phyloP scores from a whole-genome alignment of 2,113 vertebrate genomes.

The Apaloderma vittatum region DNA sequence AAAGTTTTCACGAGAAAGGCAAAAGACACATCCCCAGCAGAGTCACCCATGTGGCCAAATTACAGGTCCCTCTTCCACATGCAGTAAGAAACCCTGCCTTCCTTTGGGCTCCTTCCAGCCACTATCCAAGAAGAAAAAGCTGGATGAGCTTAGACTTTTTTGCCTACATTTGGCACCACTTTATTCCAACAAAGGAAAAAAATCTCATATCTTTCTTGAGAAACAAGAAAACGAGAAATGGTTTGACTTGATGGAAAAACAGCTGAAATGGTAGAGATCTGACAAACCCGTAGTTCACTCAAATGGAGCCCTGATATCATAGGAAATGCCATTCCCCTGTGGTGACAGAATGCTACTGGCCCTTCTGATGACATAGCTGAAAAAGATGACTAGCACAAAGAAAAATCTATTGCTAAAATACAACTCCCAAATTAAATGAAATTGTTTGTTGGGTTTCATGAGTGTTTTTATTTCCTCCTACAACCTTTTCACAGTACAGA shows the following conservation, averaged over 20 bases:
- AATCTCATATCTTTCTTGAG: neutral
- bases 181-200: neutral
- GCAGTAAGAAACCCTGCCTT: neutral
- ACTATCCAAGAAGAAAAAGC: neutral
- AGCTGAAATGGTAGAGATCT: neutral
- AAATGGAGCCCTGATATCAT: neutral
- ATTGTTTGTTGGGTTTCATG: neutral
- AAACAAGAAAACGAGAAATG: neutral
- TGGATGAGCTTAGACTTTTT: neutral
- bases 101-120: neutral
- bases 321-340: neutral
- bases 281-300: neutral
- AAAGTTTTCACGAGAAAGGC: neutral
- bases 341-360: neutral
- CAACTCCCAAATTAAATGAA: neutral
- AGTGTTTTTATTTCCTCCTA: neutral
- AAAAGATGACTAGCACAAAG: neutral
- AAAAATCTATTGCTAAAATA: conserved; percentile 9
- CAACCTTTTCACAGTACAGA: neutral
- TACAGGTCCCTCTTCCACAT: neutral
- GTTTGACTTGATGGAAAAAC: neutral
- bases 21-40: neutral
- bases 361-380: neutral
- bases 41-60: neutral
- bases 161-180: neutral